Percentiles rank a stretch among this genome's conserved stretches.
Conservation (phyloP, 2,888 invertebrate genomes). For the Sepiola atlantica region DNA sequence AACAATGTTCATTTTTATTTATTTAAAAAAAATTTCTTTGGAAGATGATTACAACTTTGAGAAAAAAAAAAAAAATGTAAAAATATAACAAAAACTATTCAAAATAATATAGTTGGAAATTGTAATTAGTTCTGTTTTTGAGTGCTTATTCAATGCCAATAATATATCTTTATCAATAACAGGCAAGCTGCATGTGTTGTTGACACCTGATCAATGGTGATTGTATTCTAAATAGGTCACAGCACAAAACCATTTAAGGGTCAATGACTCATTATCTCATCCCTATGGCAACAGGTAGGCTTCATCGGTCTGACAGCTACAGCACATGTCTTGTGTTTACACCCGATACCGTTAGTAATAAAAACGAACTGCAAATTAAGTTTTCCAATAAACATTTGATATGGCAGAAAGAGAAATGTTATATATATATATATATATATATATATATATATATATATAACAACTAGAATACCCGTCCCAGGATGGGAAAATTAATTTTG, state of each 20-base stretch:
- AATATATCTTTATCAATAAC: neutral
- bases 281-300: neutral
- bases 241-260: neutral
- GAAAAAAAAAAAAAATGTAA: neutral
- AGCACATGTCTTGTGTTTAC: conserved; percentile 11
- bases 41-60: too few species aligned
- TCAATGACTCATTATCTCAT: neutral
- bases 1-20: too few species aligned
- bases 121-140: neutral
- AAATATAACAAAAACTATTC: neutral
- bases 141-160: neutral
- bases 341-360: neutral
- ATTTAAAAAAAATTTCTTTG: too few species aligned
- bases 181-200: neutral
- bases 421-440: neutral
- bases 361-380: neutral
- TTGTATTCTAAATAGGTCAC: conserved; percentile 15
- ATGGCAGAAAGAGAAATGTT: neutral
- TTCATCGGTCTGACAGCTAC: neutral
- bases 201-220: neutral
- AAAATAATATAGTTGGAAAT: neutral
- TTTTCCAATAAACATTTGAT: neutral
- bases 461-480: too few species aligned
- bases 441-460: neutral
- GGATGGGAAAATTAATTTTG: too few species aligned